A percentile compares a stretch with the other conserved stretches of the same genome.
Evolutionary conservation across 1,140 invertebrate genomes (phyloP).

Genomic region (Ceratosolen fusciceps): DNA sequence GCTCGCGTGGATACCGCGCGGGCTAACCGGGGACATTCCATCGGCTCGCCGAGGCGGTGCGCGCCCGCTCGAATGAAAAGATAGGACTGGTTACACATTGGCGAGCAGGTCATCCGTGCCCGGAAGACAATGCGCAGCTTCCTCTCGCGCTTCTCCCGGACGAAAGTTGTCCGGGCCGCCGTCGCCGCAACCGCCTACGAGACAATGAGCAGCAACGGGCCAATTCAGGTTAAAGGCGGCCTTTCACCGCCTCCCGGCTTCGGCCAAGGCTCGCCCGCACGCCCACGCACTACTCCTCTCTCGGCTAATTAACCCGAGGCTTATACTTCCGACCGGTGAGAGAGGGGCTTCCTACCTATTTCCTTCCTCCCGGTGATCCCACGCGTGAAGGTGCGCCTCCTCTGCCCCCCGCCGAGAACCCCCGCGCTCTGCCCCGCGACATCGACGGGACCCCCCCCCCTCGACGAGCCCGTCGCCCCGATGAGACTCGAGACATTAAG

Average conservation of each 20-base stretch:
- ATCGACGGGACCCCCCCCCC: background rate
- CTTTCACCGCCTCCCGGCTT: conserved; percentile 53
- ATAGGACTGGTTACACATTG: conserved; percentile 25
- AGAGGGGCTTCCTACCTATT: conserved; percentile 56
- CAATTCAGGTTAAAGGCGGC: conserved; percentile 7
- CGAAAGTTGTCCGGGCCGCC: no score
- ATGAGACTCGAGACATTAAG: no score
- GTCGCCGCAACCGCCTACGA: no score
- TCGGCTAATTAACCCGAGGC: conserved; percentile 63
- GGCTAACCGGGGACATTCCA: conserved; percentile 36
- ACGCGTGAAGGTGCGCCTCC: conserved; percentile 62
- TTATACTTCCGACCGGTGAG: conserved; percentile 63
- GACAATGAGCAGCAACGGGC: conserved; percentile 46
- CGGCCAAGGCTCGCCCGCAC: conserved; percentile 50
- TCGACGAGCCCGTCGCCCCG: background rate
- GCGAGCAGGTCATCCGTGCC: conserved; percentile 49
- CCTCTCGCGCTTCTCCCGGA: conserved; percentile 32
- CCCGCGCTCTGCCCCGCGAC: no score
- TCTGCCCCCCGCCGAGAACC: no score
- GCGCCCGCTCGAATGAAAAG: background rate
- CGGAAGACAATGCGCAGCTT: conserved; percentile 53
- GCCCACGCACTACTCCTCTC: conserved; percentile 47
- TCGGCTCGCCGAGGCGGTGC: conserved; percentile 37
- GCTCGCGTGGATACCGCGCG: background rate
- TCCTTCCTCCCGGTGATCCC: conserved; percentile 41